These are phyloP conservation scores for Apodemia hepburni DNA, from an alignment of 2,888 invertebrate species.

Conservation along the genomic window DNA sequence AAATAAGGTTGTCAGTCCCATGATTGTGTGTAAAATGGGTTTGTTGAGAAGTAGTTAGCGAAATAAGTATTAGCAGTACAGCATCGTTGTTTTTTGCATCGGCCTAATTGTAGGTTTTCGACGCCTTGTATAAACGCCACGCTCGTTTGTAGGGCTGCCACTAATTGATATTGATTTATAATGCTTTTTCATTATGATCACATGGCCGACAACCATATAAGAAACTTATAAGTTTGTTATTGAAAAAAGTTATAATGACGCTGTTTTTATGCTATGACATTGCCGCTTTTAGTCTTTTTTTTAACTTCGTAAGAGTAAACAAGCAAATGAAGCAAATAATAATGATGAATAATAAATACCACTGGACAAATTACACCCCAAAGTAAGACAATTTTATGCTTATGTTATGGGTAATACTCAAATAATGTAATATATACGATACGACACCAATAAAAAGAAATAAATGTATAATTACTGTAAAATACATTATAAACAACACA, in stretches of 20 bases:
- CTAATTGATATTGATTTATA: conserved; percentile 6
- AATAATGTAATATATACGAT: too few relatives aligned
- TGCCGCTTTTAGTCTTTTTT: too few relatives aligned
- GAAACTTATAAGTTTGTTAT: neutral
- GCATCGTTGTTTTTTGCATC: conserved; percentile 48
- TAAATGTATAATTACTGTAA: too few relatives aligned
- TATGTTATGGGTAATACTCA: too few relatives aligned
- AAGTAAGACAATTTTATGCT: too few relatives aligned
- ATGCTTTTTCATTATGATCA: neutral
- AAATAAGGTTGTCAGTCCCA: conserved; percentile 37
- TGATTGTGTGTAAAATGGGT: conserved; percentile 22
- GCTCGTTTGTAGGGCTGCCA: conserved; percentile 54
- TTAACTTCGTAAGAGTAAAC: too few relatives aligned
- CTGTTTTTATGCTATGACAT: too few relatives aligned
- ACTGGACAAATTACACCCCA: too few relatives aligned
- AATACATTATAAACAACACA: too few relatives aligned
- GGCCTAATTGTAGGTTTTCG: conserved; percentile 77
- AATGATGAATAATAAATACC: too few relatives aligned
- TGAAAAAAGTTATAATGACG: neutral
- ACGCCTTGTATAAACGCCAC: conserved; percentile 62
- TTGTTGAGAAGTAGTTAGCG: conserved; percentile 55
- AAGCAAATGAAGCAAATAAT: too few relatives aligned
- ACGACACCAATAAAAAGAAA: too few relatives aligned
- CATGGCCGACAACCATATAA: neutral
- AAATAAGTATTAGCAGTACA: conserved; percentile 65